Conservation (phyloP, 1,140 invertebrate genomes). For the Linepithema humile region DNA sequence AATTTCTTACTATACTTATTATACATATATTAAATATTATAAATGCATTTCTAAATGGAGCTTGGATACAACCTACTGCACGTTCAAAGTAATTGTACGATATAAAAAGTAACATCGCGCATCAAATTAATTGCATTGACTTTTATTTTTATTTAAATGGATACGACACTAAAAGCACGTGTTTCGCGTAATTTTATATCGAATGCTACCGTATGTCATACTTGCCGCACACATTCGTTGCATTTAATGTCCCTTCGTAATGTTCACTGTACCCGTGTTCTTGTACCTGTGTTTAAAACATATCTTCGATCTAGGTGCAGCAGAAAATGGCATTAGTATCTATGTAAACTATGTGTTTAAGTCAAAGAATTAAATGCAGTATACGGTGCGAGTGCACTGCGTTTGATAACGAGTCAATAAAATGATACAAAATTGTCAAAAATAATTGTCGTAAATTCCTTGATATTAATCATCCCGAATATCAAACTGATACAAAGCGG, state of each 20-base stretch:
- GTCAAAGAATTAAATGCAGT: conserved; percentile 70
- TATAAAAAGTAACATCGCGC: background rate
- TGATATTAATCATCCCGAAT: background rate
- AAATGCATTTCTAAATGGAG: background rate
- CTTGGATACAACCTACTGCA: background rate
- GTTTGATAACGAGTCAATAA: conserved; percentile 76
- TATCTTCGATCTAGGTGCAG: conserved; percentile 66
- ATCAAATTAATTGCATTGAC: no score
- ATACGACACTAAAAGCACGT: background rate
- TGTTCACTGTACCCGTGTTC: conserved; percentile 56
- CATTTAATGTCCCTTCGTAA: conserved; percentile 49
- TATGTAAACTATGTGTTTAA: conserved; percentile 62
- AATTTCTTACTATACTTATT: conserved; percentile 20
- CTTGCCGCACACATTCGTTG: conserved; percentile 1
- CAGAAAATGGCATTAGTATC: conserved; percentile 57
- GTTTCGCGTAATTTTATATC: background rate
- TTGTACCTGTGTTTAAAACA: conserved; percentile 69
- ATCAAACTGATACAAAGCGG: background rate
- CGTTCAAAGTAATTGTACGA: background rate
- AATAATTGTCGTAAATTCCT: background rate
- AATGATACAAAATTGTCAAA: conserved; percentile 41
- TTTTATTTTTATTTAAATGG: no score
- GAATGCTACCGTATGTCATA: background rate
- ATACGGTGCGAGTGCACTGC: conserved; percentile 59
- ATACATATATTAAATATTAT: conserved; percentile 3